These are phyloP conservation scores for Pseudochirops corinnae DNA, from an alignment of 2,797 vertebrate species.

Conservation along the genomic window DNA sequence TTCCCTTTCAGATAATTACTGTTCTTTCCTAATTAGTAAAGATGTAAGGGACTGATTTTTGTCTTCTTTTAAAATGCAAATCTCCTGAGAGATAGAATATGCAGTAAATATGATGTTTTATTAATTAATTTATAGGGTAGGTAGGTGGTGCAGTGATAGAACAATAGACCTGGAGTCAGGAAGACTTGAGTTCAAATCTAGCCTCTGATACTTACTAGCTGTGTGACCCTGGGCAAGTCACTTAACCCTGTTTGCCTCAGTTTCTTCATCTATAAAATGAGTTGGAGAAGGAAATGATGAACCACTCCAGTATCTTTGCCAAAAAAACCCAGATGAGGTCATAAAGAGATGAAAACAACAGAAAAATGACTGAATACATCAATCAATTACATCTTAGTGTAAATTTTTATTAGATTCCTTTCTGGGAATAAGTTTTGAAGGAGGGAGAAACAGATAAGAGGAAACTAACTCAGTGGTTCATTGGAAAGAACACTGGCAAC, in stretches of 20 bases:
- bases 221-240: neutral
- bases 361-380: neutral
- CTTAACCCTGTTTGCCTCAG: neutral
- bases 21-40: neutral
- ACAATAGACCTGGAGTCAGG: neutral
- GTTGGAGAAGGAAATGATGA: neutral
- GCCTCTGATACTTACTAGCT: neutral
- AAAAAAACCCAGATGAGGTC: neutral
- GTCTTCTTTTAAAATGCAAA: neutral
- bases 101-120: neutral
- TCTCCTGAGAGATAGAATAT: neutral
- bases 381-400: neutral
- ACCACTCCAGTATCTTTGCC: neutral
- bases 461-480: neutral
- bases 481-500: neutral
- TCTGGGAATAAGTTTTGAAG: neutral
- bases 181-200: neutral
- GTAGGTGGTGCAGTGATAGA: neutral
- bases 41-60: neutral
- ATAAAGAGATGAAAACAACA: neutral
- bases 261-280: neutral
- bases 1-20: neutral
- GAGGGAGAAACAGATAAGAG: neutral
- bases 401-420: neutral
- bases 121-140: neutral